phyloP scores from a whole-genome alignment of 2,113 vertebrate species.

The Cyprinus carpio region DNA sequence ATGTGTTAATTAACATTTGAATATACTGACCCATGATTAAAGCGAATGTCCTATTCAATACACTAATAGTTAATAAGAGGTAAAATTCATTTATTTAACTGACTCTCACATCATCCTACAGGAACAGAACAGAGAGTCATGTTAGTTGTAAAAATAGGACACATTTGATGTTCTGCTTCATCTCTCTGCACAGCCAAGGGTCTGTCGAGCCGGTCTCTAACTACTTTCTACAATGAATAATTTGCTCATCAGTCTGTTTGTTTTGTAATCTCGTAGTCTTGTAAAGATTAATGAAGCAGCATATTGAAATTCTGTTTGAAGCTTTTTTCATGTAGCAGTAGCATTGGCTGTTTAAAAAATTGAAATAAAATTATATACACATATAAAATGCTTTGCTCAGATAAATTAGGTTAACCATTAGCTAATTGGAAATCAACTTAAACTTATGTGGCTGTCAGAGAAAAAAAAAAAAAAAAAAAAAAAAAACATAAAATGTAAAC shows the following conservation, averaged over 20 bases:
- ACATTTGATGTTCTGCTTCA: conserved; percentile 28
- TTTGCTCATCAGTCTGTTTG: conserved; percentile 37
- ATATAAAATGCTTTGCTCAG: background rate
- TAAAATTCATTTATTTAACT: background rate
- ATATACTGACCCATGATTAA: background rate
- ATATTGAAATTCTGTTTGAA: conserved; percentile 34
- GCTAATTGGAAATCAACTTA: conserved; percentile 10
- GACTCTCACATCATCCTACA: background rate
- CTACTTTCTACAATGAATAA: conserved; percentile 18
- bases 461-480: too few species aligned
- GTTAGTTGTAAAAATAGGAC: conserved; percentile 7
- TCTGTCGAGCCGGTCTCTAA: conserved; percentile 5
- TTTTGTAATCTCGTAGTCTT: conserved; percentile 39
- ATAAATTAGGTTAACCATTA: conserved; percentile 8
- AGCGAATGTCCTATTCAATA: background rate
- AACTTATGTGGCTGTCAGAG: background rate
- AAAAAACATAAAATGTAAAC: background rate
- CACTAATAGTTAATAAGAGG: background rate
- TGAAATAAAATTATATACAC: background rate
- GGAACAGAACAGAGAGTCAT: background rate
- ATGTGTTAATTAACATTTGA: background rate
- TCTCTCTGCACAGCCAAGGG: conserved; percentile 7
- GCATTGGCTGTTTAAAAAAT: background rate
- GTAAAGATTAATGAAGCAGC: conserved; percentile 48
- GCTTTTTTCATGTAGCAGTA: background rate